phyloP scores from a whole-genome alignment of 1,140 invertebrate genomes.

The Lerema accius region DNA sequence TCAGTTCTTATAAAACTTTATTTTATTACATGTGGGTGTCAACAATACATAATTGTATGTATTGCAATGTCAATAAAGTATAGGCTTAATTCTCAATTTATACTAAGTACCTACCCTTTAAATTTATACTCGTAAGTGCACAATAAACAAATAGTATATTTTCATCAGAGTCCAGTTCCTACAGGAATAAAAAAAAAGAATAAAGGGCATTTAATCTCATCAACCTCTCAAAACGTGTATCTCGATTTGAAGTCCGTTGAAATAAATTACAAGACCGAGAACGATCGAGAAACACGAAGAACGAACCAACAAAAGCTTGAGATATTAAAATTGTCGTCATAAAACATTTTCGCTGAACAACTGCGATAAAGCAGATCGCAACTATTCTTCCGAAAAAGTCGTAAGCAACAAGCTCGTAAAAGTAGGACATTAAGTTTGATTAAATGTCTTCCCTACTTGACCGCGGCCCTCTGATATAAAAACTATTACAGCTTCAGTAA shows the following conservation, averaged over 20 bases:
- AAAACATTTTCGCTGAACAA: slow-evolving; percentile 22
- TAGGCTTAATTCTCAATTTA: too few relatives aligned
- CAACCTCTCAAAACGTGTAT: neutral
- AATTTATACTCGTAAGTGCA: too few relatives aligned
- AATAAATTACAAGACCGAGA: slow-evolving; percentile 1
- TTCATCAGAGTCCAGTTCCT: too few relatives aligned
- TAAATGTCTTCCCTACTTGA: slow-evolving; percentile 40
- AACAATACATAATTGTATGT: too few relatives aligned
- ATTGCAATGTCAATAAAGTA: too few relatives aligned
- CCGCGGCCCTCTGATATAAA: slow-evolving; percentile 41
- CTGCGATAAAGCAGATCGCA: slow-evolving; percentile 22
- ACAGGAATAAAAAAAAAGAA: too few relatives aligned
- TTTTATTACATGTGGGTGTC: too few relatives aligned
- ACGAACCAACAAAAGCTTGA: slow-evolving; percentile 20
- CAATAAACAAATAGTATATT: too few relatives aligned
- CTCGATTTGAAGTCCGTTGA: neutral
- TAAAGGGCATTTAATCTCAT: too few relatives aligned
- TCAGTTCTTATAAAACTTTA: too few relatives aligned
- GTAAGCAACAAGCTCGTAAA: slow-evolving; percentile 42
- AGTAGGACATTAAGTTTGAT: slow-evolving; percentile 47
- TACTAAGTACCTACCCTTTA: too few relatives aligned
- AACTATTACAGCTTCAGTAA: slow-evolving; percentile 44
- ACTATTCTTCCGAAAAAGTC: slow-evolving; percentile 32
- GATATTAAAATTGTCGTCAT: slow-evolving; percentile 23
- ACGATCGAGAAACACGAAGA: slow-evolving; percentile 9